Evolutionary conservation across 1,140 invertebrate genomes (phyloP), one percentile per base, ranked within the genome.

Genomic region (Dendrolimus punctatus): DNA sequence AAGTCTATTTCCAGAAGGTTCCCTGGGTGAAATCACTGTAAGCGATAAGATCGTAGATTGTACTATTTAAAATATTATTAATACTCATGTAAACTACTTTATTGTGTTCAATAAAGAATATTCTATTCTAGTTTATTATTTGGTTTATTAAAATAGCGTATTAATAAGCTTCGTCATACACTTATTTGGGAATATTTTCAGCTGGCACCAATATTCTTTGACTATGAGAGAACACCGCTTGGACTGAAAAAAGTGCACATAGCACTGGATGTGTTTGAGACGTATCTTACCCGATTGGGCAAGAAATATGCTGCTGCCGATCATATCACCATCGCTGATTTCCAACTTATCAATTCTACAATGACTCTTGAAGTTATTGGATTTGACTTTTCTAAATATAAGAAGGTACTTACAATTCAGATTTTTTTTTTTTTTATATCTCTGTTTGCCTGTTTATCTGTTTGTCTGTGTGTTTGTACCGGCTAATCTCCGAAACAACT

Each of bases 121-220:
- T 23, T 2, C 23, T 23, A 23, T 2, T 2, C 23, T 23, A 23
- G 1, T 23, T 23, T 23, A 23, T 23, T 23, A 23, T 3, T 23
- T 23, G 23, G 23, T 23, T 23, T 23, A 23, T 23, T 23, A 23
- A 23, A 23, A 23, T 23, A 23, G 23, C 23, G 23, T 23, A 23
- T 23, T 23, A 23, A 23, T 23, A 23, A 23, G 23, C 23, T 23
- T 23, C 23, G 23, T 23, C 1, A 23, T 23, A 23, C 23, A 49
- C 40, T 38, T 55, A 38, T 43, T 5, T 4, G 8, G 54, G 60
- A 39, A 79, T 46, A 37, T 44, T 47, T 87, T 64, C 60, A 93
- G 92, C 84, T 93, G 86, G 90, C 89, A 0, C 93, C 93, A 41
- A 92, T 93, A 66, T 93, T 93, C 69, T 94, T 91, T 60, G 92